Conservation (phyloP, 1,140 invertebrate species). For the Gonatopus flavifemur region DNA sequence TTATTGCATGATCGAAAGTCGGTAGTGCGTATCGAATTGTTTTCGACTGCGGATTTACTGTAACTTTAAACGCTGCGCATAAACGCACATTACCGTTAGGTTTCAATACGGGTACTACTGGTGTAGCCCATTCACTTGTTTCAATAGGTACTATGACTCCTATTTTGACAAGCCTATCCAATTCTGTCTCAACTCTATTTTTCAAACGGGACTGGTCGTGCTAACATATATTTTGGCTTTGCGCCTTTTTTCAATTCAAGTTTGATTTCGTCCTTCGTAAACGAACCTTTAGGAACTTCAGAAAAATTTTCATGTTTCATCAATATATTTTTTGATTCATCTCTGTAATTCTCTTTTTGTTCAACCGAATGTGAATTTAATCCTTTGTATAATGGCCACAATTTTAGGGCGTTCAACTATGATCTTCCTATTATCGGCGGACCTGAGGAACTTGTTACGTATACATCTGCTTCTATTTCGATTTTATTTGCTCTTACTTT, state of each 20-base stretch:
- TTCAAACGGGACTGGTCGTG: constrained; percentile 32
- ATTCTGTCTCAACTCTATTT: constrained; percentile 33
- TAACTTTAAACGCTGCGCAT: constrained; percentile 22
- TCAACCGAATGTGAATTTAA: not conserved
- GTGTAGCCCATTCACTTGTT: constrained; percentile 47
- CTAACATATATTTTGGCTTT: constrained; percentile 38
- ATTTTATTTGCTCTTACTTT: not conserved
- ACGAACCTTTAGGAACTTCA: constrained; percentile 13
- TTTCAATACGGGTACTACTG: constrained; percentile 30
- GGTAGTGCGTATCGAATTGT: not conserved
- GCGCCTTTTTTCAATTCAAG: constrained; percentile 28
- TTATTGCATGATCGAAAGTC: constrained; percentile 8
- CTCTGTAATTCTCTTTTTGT: not conserved
- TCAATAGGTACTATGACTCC: constrained; percentile 43
- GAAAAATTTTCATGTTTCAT: constrained; percentile 10
- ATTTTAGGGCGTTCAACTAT: constrained; percentile 1
- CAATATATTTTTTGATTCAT: constrained; percentile 3
- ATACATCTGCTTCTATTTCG: constrained; percentile 4
- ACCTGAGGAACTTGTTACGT: not conserved
- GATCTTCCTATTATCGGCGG: constrained; percentile 3
- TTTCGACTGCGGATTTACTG: constrained; percentile 7
- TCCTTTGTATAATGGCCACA: constrained; percentile 5
- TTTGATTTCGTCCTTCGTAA: constrained; percentile 14
- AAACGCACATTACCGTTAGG: constrained; percentile 16
- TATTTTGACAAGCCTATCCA: constrained; percentile 30